Percentiles rank a stretch among this genome's conserved stretches.
These are phyloP conservation scores for Paradoxurus hermaphroditus DNA, from an alignment of 2,113 vertebrate genomes.

Conservation along the genomic window DNA sequence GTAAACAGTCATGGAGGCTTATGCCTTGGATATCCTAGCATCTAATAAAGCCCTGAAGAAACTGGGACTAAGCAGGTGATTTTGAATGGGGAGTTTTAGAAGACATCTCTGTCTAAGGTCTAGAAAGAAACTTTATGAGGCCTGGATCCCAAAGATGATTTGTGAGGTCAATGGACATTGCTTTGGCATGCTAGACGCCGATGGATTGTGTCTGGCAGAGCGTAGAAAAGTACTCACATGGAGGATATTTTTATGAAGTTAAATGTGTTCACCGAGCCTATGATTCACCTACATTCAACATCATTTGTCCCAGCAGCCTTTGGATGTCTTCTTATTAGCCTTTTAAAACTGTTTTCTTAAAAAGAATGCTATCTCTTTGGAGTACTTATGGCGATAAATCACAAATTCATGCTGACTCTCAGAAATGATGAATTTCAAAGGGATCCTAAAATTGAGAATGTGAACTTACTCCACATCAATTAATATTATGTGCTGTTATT, in stretches of 20 bases:
- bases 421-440: constrained; percentile 39
- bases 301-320: neutral
- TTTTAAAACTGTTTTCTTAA: constrained; percentile 22
- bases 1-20: neutral
- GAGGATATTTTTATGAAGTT: neutral
- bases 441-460: neutral
- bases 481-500: constrained; percentile 27
- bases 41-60: neutral
- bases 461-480: neutral
- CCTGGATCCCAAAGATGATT: neutral
- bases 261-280: neutral
- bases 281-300: neutral
- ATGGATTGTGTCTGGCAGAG: neutral
- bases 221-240: neutral
- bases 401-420: neutral
- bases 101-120: neutral
- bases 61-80: neutral
- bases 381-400: neutral
- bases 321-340: constrained; percentile 16
- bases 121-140: neutral
- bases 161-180: neutral
- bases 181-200: neutral
- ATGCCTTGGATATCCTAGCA: neutral
- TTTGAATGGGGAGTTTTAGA: neutral
- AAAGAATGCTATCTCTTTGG: constrained; percentile 39